Conservation (phyloP, 2,797 vertebrate genomes). For the Pipistrellus pipistrellus region DNA sequence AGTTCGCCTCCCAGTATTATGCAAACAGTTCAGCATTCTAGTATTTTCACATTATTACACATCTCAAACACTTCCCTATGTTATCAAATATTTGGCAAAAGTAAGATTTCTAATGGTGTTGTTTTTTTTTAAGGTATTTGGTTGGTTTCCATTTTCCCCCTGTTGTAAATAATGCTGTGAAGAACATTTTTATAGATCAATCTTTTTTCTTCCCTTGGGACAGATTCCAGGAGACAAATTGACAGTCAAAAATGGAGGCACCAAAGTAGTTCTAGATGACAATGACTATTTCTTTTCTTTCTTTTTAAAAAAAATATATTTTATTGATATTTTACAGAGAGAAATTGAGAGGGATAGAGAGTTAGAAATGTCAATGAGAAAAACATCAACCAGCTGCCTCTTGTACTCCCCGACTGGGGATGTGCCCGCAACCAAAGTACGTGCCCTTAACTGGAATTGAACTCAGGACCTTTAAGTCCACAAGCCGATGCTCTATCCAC, state of each 20-base stretch:
- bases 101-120: background rate
- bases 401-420: too few species aligned
- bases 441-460: too few species aligned
- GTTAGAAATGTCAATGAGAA: too few species aligned
- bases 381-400: too few species aligned
- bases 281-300: too few species aligned
- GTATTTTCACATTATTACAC: background rate
- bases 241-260: background rate
- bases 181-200: background rate
- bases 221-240: slow-evolving; percentile 36
- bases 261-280: too few species aligned
- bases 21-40: background rate
- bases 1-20: background rate
- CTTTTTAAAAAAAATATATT: too few species aligned
- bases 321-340: too few species aligned
- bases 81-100: slow-evolving; percentile 16
- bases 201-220: background rate
- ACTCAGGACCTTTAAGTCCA: too few species aligned
- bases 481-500: too few species aligned
- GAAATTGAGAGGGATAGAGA: too few species aligned
- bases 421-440: too few species aligned
- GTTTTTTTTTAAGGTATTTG: background rate
- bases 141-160: background rate
- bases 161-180: background rate
- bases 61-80: background rate